A percentile compares a stretch with the other conserved stretches of the same genome.
Conservation (phyloP, 2,797 vertebrate genomes). For the Lophius americanus region DNA sequence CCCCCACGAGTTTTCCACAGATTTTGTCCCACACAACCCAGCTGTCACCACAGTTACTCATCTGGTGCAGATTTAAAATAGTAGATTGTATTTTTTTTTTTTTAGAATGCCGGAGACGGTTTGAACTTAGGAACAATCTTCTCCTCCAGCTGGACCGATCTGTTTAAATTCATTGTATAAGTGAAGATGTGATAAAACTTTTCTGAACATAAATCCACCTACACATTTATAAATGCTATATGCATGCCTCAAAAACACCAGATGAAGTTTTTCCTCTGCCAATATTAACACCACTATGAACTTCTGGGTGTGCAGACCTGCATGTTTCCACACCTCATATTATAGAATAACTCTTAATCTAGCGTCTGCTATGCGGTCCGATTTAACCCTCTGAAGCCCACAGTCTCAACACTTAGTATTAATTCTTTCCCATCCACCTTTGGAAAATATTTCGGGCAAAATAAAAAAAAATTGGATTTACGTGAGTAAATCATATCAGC, state of each 20-base stretch:
- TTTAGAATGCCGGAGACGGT: constrained; percentile 17
- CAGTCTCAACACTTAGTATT: constrained; percentile 43
- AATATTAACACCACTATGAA: constrained; percentile 30
- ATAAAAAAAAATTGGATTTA: no score
- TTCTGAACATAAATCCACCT: constrained; percentile 8
- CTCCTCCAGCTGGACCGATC: constrained; percentile 1
- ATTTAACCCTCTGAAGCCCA: constrained; percentile 26
- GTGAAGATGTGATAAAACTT: not conserved
- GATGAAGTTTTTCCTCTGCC: constrained; percentile 18
- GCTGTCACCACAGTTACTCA: constrained; percentile 43
- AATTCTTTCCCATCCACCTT: constrained; percentile 18
- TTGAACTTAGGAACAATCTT: constrained; percentile 7
- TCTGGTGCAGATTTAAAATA: constrained; percentile 43
- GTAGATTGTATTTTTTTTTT: constrained; percentile 17
- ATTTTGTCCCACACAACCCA: constrained; percentile 51
- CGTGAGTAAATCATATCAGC: constrained; percentile 12
- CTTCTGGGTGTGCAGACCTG: constrained; percentile 19
- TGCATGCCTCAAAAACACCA: constrained; percentile 20
- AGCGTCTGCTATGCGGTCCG: constrained; percentile 46
- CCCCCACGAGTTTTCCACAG: constrained; percentile 36
- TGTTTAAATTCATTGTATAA: constrained; percentile 14
- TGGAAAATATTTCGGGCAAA: constrained; percentile 11
- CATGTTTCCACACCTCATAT: constrained; percentile 47
- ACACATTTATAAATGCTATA: constrained; percentile 17
- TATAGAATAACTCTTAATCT: constrained; percentile 34